Evolutionary conservation across 2,113 vertebrate genomes (phyloP).

Genomic region (Damaliscus lunatus): DNA sequence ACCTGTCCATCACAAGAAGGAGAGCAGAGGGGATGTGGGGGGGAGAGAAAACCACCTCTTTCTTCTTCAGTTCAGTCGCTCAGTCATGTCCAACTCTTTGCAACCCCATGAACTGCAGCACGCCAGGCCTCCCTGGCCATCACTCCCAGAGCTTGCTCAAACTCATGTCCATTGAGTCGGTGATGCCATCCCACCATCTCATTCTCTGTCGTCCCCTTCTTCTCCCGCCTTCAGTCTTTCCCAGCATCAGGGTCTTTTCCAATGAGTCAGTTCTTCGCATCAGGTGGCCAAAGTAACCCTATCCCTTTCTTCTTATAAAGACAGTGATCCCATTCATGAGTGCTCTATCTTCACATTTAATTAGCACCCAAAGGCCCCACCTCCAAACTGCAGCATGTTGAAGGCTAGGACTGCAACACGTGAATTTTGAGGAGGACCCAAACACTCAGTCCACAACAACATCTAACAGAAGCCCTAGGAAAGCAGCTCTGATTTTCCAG

Average conservation of each 20-base stretch:
- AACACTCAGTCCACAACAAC: background rate
- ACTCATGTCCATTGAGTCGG: accelerated
- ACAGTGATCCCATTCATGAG: background rate
- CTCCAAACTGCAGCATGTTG: background rate
- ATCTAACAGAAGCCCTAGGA: background rate
- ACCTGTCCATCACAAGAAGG: too few relatives aligned
- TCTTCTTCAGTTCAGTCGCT: background rate
- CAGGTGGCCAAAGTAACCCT: background rate
- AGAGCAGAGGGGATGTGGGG: background rate
- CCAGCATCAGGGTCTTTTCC: background rate
- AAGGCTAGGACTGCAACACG: background rate
- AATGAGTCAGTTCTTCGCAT: background rate
- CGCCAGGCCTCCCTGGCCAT: background rate
- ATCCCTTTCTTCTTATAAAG: background rate
- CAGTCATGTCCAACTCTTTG: background rate
- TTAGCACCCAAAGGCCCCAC: background rate
- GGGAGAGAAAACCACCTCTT: background rate
- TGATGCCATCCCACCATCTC: background rate
- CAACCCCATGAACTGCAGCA: background rate
- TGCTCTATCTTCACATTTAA: background rate
- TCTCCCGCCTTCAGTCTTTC: background rate
- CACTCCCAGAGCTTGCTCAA: background rate
- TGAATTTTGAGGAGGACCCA: background rate
- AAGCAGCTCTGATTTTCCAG: background rate
- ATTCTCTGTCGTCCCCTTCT: background rate